Base-by-base conservation (phyloP, 37 sponge, comb jelly and placozoan genomes). In the Diacarnus erythraeanus region DNA sequence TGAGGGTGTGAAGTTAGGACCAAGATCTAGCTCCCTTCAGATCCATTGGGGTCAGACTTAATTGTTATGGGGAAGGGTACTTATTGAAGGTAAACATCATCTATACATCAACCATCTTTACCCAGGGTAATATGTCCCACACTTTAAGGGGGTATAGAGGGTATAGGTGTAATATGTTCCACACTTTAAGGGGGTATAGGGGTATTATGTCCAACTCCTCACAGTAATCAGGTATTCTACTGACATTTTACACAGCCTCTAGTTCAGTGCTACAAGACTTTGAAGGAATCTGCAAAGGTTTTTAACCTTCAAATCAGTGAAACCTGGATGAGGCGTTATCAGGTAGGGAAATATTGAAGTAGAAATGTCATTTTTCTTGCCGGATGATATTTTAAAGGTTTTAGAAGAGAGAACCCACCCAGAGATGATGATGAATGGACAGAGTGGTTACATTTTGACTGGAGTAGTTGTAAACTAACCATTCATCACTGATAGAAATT, bases 211-310 rank as follows among this genome's bases (percentile, higher is more conserved):
- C 8, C 30, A 23, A 42, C n/a, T n/a, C n/a, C n/a, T n/a, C n/a
- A n/a, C n/a, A n/a, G n/a, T n/a, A n/a, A n/a, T n/a, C n/a, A n/a
- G n/a, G n/a, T n/a, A n/a, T n/a, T n/a, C n/a, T n/a, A n/a, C n/a
- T n/a, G n/a, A n/a, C n/a, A n/a, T n/a, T n/a, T n/a, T n/a, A n/a
- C 74, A 5, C 68, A 93, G 94, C 88, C 94, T 17, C 74, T 93
- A 30, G 72, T 79, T 20, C 72, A 82, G 34, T 80, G 87, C 37
- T 90, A 83, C 66, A 42, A 63, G 40, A 76, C 30, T 23, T 64
- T 93, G 35, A 87, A 85, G 64, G 76, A 86, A 10, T 30, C 75
- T 12, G 84, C 74, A 12, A 25, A n/a, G 1, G 92, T 60, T 0
- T 87, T 93, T 58, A 57, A 83, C 27, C n/a, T 89, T 1, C 87